These are phyloP conservation scores for Puma concolor DNA, from an alignment of 2,113 vertebrate genomes.

Conservation along the genomic window DNA sequence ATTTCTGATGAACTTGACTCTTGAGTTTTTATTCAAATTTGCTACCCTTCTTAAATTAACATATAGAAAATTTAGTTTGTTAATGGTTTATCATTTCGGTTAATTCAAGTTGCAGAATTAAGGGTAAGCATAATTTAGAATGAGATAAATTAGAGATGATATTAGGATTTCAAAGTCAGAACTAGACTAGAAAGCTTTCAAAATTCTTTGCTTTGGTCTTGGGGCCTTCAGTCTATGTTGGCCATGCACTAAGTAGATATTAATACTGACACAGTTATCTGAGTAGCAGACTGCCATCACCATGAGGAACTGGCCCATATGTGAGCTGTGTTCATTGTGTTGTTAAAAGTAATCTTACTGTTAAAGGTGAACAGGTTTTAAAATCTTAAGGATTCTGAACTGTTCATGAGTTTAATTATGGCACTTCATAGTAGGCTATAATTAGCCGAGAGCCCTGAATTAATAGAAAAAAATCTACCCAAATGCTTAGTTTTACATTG, in stretches of 20 bases:
- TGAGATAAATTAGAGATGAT: background rate
- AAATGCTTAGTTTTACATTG: conserved; percentile 33
- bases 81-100: background rate
- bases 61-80: background rate
- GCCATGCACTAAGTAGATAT: background rate
- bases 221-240: background rate
- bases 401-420: conserved; percentile 56
- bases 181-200: background rate
- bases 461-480: conserved; percentile 64
- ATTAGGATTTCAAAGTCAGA: background rate
- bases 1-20: background rate
- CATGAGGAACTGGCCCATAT: background rate
- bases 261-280: background rate
- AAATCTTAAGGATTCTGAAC: conserved; percentile 46
- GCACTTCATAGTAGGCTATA: conserved; percentile 56
- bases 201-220: background rate
- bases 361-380: conserved; percentile 46
- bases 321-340: background rate
- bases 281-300: background rate
- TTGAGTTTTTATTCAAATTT: background rate
- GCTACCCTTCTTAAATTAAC: background rate
- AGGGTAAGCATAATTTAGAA: background rate
- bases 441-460: conserved; percentile 75
- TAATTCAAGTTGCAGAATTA: background rate
- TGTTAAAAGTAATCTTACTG: background rate